Percentiles rank a stretch among this genome's conserved stretches.
phyloP scores from a whole-genome alignment of 2,888 invertebrate genomes.

The Aricia artaxerxes region DNA sequence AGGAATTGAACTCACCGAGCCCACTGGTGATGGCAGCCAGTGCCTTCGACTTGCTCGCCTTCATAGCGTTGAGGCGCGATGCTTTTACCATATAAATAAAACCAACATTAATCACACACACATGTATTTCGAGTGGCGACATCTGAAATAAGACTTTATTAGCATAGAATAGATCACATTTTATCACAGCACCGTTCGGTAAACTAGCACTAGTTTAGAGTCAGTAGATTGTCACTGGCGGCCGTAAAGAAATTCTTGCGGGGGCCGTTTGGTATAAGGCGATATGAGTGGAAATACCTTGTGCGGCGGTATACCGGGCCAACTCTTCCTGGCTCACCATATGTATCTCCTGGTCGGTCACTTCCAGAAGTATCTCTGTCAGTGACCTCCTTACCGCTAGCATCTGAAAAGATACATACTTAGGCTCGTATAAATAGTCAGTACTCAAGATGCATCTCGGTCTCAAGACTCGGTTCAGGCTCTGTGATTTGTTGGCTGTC shows the following conservation, averaged over 20 bases:
- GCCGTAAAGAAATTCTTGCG: constrained; percentile 50
- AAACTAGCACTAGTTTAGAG: constrained; percentile 55
- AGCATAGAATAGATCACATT: constrained; percentile 57
- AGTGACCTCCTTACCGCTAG: constrained; percentile 91
- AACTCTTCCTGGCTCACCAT: constrained; percentile 92
- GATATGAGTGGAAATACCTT: constrained; percentile 86
- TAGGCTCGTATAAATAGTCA: no score
- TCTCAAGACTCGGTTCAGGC: no score
- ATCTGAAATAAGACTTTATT: constrained; percentile 79
- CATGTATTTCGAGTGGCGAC: constrained; percentile 67
- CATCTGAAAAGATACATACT: constrained; percentile 81
- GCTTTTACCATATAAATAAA: constrained; percentile 84
- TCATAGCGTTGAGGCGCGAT: constrained; percentile 85
- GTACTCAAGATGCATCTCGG: no score
- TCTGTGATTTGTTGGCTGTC: no score
- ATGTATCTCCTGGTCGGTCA: constrained; percentile 94
- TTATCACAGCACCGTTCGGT: constrained; percentile 56
- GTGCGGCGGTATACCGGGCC: constrained; percentile 88
- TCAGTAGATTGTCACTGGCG: constrained; percentile 48
- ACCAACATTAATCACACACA: constrained; percentile 78
- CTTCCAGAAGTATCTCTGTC: constrained; percentile 96
- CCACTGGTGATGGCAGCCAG: constrained; percentile 94
- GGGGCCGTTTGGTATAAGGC: constrained; percentile 58
- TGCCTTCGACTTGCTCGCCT: constrained; percentile 89
- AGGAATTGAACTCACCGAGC: constrained; percentile 89